Evolutionary conservation across 2,888 invertebrate species (phyloP).

Genomic region (Patella depressa): DNA sequence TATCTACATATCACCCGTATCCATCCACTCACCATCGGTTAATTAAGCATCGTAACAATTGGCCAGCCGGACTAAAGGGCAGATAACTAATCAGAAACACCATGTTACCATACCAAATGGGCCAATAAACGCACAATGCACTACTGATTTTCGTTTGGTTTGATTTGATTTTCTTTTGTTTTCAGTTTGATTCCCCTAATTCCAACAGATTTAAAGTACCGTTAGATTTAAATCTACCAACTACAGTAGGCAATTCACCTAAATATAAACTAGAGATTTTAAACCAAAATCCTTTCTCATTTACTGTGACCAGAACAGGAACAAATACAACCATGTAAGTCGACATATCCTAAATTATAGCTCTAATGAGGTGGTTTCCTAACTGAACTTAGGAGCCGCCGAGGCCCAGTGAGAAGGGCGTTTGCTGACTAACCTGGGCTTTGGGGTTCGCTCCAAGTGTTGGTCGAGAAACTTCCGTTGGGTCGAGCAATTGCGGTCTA

Average conservation of each 20-base stretch:
- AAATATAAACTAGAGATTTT: constrained; percentile 51
- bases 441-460: not conserved
- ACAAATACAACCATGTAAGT: constrained; percentile 60
- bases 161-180: constrained; percentile 10
- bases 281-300: constrained; percentile 54
- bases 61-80: too few species aligned
- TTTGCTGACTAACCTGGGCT: not conserved
- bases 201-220: constrained; percentile 60
- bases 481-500: too few species aligned
- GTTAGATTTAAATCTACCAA: constrained; percentile 41
- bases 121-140: not conserved
- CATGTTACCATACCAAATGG: too few species aligned
- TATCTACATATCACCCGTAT: too few species aligned
- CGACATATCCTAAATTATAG: not conserved
- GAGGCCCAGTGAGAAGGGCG: not conserved
- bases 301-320: constrained; percentile 58
- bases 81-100: too few species aligned
- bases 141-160: not conserved
- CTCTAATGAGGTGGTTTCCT: not conserved
- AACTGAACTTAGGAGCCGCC: not conserved
- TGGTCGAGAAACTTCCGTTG: too few species aligned
- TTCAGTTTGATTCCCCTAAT: constrained; percentile 55
- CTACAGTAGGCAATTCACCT: constrained; percentile 29
- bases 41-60: too few species aligned
- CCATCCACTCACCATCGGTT: too few species aligned